Conservation (phyloP, 2,888 invertebrate genomes). For the Seira musarum region DNA sequence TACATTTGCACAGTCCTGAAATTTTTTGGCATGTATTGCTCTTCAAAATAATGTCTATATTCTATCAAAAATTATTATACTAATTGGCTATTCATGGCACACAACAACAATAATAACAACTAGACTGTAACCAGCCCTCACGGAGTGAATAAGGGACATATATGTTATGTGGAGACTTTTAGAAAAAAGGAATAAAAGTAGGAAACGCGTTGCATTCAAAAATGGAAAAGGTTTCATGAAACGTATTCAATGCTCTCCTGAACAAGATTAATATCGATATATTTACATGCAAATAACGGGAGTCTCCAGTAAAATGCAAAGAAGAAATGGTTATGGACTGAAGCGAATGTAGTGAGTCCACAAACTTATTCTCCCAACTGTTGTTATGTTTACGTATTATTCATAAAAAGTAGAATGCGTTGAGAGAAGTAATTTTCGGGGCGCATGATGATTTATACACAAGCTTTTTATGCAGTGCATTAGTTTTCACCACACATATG, state of each 20-base stretch:
- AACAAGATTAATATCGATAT: conserved; percentile 54
- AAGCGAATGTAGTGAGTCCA: background rate
- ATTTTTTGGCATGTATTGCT: background rate
- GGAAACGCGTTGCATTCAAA: background rate
- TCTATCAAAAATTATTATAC: conserved; percentile 8
- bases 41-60: background rate
- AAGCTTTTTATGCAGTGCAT: background rate
- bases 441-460: conserved; percentile 51
- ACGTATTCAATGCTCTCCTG: conserved; percentile 24
- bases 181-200: no score
- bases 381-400: conserved; percentile 11
- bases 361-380: conserved; percentile 36
- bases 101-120: conserved; percentile 15
- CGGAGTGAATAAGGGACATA: background rate
- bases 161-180: background rate
- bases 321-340: conserved; percentile 15
- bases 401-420: background rate
- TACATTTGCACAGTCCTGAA: background rate
- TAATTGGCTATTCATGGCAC: conserved; percentile 37
- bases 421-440: conserved; percentile 34
- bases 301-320: conserved; percentile 20
- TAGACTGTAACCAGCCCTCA: background rate
- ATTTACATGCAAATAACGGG: conserved; percentile 43
- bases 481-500: background rate
- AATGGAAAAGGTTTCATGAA: background rate